A percentile compares a stretch with the other conserved stretches of the same genome.
These are phyloP conservation scores for Paragorgia papillata DNA, from an alignment of 92 coral and sea anemone genomes.

Conservation along the genomic window DNA sequence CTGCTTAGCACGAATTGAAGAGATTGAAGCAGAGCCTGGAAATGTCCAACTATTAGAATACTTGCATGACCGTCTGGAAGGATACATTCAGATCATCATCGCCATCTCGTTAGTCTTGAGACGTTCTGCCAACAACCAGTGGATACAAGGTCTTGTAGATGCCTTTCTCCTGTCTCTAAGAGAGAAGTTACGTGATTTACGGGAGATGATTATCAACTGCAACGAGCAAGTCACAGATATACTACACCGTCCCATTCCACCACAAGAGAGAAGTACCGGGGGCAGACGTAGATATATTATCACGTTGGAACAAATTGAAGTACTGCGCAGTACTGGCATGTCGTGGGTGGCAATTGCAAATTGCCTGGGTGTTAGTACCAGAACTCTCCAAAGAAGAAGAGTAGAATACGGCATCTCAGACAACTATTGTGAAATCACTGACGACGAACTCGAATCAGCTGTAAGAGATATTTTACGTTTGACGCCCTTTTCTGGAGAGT, in stretches of 20 bases:
- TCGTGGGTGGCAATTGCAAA: conserved; percentile 48
- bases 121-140: background rate
- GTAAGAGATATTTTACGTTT: conserved; percentile 34
- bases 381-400: conserved; percentile 49
- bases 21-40: conserved; percentile 2
- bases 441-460: conserved; percentile 3
- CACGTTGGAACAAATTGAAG: conserved; percentile 50
- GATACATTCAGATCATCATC: conserved; percentile 36
- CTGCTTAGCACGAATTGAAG: conserved; percentile 2
- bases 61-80: conserved; percentile 15
- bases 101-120: conserved; percentile 6
- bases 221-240: too few species aligned
- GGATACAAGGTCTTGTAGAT: conserved; percentile 1
- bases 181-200: too few species aligned
- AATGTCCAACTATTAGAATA: background rate
- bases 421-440: conserved; percentile 23
- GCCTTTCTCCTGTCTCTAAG: conserved; percentile 17
- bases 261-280: conserved; percentile 45
- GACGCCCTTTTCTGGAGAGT: conserved; percentile 56
- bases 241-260: too few species aligned
- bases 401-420: conserved; percentile 40
- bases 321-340: conserved; percentile 52
- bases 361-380: conserved; percentile 40
- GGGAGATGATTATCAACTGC: too few species aligned
- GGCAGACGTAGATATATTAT: conserved; percentile 50